Evolutionary conservation across 2,113 vertebrate species (phyloP).

Genomic region (Eudorcas thomsonii): DNA sequence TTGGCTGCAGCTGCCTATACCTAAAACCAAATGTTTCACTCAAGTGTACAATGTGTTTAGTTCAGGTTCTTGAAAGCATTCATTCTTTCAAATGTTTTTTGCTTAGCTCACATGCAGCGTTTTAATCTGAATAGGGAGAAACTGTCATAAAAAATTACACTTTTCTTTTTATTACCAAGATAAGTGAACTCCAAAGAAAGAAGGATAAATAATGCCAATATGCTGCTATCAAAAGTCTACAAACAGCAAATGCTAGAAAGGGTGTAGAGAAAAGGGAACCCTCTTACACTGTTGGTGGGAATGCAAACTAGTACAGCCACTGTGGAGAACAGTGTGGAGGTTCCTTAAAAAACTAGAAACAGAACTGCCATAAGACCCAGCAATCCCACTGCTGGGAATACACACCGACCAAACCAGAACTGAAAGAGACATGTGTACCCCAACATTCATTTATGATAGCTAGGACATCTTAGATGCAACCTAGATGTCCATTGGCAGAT

Average conservation of each 20-base stretch:
- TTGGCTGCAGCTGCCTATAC: not conserved
- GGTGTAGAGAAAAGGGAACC: not conserved
- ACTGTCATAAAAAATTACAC: not conserved
- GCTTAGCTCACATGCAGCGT: not conserved
- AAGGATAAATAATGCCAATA: not conserved
- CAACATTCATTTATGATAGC: not conserved
- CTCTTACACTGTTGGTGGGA: not conserved
- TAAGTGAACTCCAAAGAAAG: slow-evolving; percentile 6
- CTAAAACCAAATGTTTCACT: not conserved
- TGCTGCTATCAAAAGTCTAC: not conserved
- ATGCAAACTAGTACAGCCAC: not conserved
- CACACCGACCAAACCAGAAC: not conserved
- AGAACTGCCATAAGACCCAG: not conserved
- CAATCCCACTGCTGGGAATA: not conserved
- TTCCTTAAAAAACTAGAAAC: not conserved
- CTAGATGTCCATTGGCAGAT: not conserved
- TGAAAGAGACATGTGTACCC: not conserved
- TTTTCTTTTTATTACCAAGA: not conserved
- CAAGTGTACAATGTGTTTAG: not conserved
- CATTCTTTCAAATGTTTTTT: not conserved
- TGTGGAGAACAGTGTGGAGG: not conserved
- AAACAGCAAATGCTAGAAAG: not conserved
- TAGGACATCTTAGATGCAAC: not conserved
- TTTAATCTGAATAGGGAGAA: slow-evolving; percentile 15
- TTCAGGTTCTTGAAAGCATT: not conserved